Percentiles rank a stretch among this genome's conserved stretches.
Conservation (phyloP, 2,113 vertebrate species). For the Australoheros scitulus region DNA sequence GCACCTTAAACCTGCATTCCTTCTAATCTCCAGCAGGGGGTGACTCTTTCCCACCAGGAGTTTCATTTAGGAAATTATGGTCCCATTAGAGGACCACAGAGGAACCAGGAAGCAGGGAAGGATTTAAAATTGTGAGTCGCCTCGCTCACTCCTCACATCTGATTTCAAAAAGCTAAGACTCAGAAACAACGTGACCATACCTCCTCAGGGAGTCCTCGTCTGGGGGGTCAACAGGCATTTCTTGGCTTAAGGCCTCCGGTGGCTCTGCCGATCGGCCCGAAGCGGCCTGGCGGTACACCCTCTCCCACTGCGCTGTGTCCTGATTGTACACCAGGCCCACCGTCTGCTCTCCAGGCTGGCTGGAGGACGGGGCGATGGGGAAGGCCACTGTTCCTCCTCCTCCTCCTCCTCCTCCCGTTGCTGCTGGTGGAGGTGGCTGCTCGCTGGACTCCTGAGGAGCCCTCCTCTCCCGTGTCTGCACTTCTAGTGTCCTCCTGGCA, state of each 20-base stretch:
- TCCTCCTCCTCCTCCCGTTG: constrained; percentile 68
- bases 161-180: not conserved
- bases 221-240: constrained; percentile 95
- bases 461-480: constrained; percentile 80
- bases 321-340: constrained; percentile 97
- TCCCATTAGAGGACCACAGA: not conserved
- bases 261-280: constrained; percentile 83
- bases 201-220: constrained; percentile 97
- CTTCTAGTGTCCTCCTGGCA: constrained; percentile 79
- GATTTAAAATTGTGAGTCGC: too few relatives aligned
- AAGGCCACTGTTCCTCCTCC: constrained; percentile 49
- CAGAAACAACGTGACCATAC: constrained; percentile 71
- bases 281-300: constrained; percentile 90
- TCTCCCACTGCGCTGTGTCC: constrained; percentile 95
- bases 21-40: too few relatives aligned
- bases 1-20: not conserved
- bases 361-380: constrained; percentile 71
- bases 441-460: constrained; percentile 83
- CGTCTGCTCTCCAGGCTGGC: constrained; percentile 89
- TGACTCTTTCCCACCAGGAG: too few relatives aligned
- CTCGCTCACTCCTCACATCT: not conserved
- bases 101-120: too few relatives aligned
- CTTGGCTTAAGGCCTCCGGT: constrained; percentile 98
- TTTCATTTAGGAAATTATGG: not conserved
- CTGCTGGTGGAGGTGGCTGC: constrained; percentile 39